These are phyloP conservation scores for Abrostola tripartita DNA, from an alignment of 2,888 invertebrate species.

Conservation along the genomic window DNA sequence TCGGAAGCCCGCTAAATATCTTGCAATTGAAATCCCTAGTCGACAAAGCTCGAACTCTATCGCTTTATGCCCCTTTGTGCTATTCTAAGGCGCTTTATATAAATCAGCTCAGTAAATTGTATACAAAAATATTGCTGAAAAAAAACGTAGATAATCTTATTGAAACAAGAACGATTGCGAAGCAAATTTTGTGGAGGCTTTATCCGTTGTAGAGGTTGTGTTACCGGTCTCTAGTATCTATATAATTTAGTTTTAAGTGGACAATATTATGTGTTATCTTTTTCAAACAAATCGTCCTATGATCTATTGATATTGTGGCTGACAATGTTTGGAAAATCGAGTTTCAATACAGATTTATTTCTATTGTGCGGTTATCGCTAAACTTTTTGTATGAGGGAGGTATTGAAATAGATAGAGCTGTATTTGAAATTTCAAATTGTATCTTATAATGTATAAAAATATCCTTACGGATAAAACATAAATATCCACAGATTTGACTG, in stretches of 20 bases:
- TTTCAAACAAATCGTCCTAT: constrained; percentile 17
- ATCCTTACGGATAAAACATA: no score
- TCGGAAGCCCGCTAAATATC: constrained; percentile 65
- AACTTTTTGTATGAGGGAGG: background rate
- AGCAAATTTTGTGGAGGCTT: constrained; percentile 46
- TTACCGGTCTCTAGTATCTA: constrained; percentile 6
- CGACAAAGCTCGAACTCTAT: constrained; percentile 46
- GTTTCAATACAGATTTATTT: constrained; percentile 6
- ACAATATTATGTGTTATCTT: constrained; percentile 19
- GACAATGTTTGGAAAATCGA: constrained; percentile 5
- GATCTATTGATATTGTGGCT: constrained; percentile 8
- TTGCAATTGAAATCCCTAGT: constrained; percentile 68
- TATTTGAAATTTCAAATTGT: no score
- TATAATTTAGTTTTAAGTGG: constrained; percentile 15
- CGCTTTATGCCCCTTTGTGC: constrained; percentile 46
- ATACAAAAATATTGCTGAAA: constrained; percentile 53
- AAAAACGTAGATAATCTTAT: constrained; percentile 61
- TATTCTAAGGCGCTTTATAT: constrained; percentile 49
- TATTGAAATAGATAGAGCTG: background rate
- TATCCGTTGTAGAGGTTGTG: constrained; percentile 33
- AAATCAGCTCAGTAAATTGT: constrained; percentile 56
- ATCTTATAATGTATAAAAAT: no score
- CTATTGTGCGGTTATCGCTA: constrained; percentile 1
- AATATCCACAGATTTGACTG: no score
- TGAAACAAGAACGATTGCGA: constrained; percentile 56